Evolutionary conservation across 1,140 invertebrate species (phyloP).

Genomic region (Micrasema longulum): DNA sequence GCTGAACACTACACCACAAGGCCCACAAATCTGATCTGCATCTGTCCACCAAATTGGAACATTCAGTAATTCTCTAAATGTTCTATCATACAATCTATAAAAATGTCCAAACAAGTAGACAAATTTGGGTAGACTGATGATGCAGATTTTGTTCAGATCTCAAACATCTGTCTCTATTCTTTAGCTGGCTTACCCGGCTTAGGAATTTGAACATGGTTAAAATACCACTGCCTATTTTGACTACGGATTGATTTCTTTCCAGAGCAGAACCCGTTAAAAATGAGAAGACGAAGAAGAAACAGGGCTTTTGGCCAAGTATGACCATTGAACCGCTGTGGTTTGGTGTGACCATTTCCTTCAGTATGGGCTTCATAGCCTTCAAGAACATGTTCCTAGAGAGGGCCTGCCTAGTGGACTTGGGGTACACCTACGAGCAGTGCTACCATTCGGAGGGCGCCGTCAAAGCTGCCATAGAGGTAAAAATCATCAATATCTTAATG

Average conservation of each 20-base stretch:
- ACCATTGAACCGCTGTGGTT: constrained; percentile 53
- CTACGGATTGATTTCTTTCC: constrained; percentile 1
- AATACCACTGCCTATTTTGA: no score
- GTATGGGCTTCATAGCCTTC: constrained; percentile 42
- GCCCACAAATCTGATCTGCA: no score
- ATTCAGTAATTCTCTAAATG: no score
- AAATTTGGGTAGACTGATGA: no score
- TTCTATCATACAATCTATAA: no score
- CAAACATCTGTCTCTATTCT: no score
- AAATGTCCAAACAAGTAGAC: no score
- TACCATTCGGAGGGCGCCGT: constrained; percentile 15
- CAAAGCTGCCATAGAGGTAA: constrained; percentile 47
- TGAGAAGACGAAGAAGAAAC: constrained; percentile 20
- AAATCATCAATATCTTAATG: background rate
- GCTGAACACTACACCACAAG: no score
- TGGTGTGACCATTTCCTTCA: constrained; percentile 45
- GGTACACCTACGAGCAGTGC: constrained; percentile 44
- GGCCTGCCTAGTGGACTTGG: constrained; percentile 49
- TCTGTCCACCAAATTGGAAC: no score
- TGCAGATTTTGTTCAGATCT: no score
- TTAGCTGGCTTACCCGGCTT: no score
- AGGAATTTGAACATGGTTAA: no score
- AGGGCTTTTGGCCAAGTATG: constrained; percentile 29
- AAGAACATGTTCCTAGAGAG: constrained; percentile 52
- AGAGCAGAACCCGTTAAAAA: constrained; percentile 8